Conservation (phyloP, 1,140 invertebrate species). For the Hycleus phaleratus region DNA sequence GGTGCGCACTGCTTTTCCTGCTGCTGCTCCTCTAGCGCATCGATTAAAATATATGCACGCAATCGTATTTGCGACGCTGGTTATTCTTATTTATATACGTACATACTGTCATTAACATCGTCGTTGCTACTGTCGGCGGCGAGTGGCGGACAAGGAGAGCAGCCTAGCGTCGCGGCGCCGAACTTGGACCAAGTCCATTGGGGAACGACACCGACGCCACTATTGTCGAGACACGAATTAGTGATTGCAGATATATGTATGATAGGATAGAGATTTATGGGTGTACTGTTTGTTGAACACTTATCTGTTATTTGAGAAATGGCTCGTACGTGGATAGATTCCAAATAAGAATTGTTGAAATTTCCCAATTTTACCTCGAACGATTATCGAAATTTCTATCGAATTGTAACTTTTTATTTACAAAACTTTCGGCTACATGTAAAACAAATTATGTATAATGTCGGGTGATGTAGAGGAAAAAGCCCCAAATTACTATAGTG, state of each 20-base stretch:
- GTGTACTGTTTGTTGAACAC: slow-evolving; percentile 1
- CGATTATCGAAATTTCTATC: no score
- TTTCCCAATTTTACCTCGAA: background rate
- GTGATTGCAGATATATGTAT: slow-evolving; percentile 14
- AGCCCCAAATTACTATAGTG: slow-evolving; percentile 12
- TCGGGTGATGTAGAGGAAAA: slow-evolving; percentile 7
- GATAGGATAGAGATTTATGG: slow-evolving; percentile 11
- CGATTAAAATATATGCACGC: background rate
- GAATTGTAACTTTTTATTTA: no score
- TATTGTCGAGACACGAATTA: slow-evolving; percentile 1
- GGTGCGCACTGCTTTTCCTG: slow-evolving; percentile 7
- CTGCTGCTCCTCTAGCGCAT: background rate
- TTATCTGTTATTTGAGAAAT: slow-evolving; percentile 12
- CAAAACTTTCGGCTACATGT: no score
- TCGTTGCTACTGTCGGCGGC: background rate
- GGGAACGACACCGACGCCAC: background rate
- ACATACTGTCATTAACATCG: background rate
- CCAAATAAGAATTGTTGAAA: background rate
- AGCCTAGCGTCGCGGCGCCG: slow-evolving; percentile 14
- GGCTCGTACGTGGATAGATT: background rate
- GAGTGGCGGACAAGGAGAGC: background rate
- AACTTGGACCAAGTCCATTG: slow-evolving; percentile 1
- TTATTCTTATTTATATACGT: no score
- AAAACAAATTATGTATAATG: slow-evolving; percentile 9
- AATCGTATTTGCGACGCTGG: no score